phyloP scores from a whole-genome alignment of 2,113 vertebrate species.

The Sylvietta virens region DNA sequence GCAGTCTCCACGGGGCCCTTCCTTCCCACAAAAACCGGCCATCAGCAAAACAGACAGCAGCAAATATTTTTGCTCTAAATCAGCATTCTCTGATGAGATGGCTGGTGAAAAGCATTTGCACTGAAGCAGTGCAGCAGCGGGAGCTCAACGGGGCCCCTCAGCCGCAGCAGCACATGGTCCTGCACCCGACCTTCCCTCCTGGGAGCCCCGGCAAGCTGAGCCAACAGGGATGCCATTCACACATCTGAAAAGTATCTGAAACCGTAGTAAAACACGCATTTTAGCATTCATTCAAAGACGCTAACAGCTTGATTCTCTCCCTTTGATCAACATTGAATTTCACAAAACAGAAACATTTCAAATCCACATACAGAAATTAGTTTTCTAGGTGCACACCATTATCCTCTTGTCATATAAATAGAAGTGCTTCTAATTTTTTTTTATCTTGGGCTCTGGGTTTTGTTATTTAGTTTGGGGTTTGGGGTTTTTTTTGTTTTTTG shows the following conservation, averaged over 20 bases:
- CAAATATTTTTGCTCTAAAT: not conserved
- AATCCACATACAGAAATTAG: not conserved
- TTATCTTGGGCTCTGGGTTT: not conserved
- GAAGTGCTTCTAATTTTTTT: not conserved
- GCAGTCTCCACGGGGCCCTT: not conserved
- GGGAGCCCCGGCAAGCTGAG: not conserved
- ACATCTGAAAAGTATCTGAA: not conserved
- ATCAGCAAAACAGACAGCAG: not conserved
- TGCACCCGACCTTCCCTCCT: not conserved
- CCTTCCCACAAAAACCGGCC: not conserved
- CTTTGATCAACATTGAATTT: not conserved
- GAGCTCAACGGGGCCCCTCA: not conserved
- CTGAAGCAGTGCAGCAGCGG: not conserved
- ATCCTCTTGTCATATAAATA: not conserved
- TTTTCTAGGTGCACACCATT: not conserved
- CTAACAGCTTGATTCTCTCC: not conserved
- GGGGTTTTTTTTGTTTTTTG: not conserved
- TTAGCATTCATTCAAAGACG: not conserved
- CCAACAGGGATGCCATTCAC: not conserved
- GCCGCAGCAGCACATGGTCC: fast-evolving
- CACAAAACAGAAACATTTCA: not conserved
- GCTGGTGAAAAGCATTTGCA: not conserved
- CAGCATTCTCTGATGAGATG: not conserved
- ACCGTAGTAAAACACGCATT: not conserved
- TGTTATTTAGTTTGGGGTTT: not conserved